Conservation (phyloP, 2,113 vertebrate species). For the Aegithalos caudatus region DNA sequence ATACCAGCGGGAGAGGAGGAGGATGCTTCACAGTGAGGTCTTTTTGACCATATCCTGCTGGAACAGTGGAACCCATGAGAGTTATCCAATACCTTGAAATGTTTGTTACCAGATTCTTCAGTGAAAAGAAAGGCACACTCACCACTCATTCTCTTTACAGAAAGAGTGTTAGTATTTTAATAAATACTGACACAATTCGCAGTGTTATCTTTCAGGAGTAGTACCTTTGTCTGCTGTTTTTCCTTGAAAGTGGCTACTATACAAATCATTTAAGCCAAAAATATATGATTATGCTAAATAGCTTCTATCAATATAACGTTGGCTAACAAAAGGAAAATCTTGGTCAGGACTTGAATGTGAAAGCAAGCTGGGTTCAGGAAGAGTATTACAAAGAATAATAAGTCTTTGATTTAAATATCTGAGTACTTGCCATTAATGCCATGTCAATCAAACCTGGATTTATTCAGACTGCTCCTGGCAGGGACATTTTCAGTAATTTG, state of each 20-base stretch:
- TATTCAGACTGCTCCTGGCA: not conserved
- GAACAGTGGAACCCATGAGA: not conserved
- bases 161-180: not conserved
- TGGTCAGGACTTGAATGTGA: not conserved
- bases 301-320: not conserved
- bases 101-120: not conserved
- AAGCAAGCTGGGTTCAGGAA: not conserved
- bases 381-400: not conserved
- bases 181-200: not conserved
- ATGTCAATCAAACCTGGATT: slow-evolving; percentile 13
- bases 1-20: not conserved
- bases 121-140: not conserved
- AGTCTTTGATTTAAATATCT: slow-evolving; percentile 1
- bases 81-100: not conserved
- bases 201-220: not conserved
- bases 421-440: not conserved
- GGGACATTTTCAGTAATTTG: not conserved
- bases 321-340: not conserved
- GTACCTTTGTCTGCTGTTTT: not conserved
- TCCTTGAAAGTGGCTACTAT: not conserved
- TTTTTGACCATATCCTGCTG: not conserved
- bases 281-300: not conserved
- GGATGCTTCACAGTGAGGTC: not conserved
- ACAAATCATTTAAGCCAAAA: not conserved
- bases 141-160: not conserved